Evolutionary conservation across 35 echinoderm and acorn worm genomes (phyloP).

Genomic region (Eucidaris tribuloides): DNA sequence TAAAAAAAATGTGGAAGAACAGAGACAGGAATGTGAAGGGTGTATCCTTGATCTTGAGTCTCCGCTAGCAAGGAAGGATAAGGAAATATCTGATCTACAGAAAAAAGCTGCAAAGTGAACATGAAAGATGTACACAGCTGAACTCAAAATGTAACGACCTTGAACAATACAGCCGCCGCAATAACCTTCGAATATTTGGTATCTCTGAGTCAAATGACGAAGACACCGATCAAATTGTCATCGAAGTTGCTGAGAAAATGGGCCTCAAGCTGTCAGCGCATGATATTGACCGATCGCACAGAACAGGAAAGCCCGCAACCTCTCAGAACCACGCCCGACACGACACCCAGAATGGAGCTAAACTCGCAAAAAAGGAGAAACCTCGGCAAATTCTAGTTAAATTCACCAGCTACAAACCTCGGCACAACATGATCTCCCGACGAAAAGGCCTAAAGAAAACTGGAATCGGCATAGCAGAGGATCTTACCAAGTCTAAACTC

Average conservation of each 20-base stretch:
- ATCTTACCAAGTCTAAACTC: not conserved
- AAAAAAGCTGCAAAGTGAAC: not conserved
- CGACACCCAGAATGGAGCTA: not conserved
- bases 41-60: not conserved
- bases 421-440: not conserved
- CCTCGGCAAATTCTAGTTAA: not conserved
- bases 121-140: too few species aligned
- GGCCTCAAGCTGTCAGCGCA: not conserved
- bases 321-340: not conserved
- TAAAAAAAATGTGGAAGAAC: not conserved
- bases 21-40: not conserved
- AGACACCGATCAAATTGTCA: not conserved
- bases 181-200: not conserved
- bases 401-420: not conserved
- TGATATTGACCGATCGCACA: not conserved
- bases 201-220: not conserved
- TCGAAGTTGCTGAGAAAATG: not conserved
- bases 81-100: not conserved
- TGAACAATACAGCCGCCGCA: not conserved
- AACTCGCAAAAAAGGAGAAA: not conserved
- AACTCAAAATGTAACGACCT: not conserved
- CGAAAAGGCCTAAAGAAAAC: not conserved
- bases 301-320: not conserved
- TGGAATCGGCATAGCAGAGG: not conserved
- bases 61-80: not conserved